These are phyloP conservation scores for Piscicola geometra DNA, from an alignment of 2,888 invertebrate species.

Conservation along the genomic window DNA sequence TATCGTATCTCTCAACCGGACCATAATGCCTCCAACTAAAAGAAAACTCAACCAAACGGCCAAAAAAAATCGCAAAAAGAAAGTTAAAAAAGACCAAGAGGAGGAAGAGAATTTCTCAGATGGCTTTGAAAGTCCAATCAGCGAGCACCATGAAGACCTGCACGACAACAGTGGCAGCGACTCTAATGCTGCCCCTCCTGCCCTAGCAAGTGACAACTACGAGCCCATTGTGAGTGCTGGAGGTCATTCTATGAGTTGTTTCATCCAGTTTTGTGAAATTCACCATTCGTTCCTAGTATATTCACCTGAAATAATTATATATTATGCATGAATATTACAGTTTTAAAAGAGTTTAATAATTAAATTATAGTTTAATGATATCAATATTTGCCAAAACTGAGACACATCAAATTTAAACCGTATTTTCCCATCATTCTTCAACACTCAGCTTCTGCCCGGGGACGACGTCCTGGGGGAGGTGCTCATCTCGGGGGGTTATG, in stretches of 20 bases:
- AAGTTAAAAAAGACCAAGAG: neutral
- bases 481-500: conserved; percentile 76
- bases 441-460: conserved; percentile 46
- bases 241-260: too few relatives aligned
- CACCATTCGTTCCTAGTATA: too few relatives aligned
- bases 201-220: neutral
- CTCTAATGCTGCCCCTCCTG: neutral
- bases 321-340: too few relatives aligned
- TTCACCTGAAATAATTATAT: too few relatives aligned
- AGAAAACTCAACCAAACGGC: neutral
- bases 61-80: conserved; percentile 1
- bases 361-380: too few relatives aligned
- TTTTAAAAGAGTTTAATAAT: too few relatives aligned
- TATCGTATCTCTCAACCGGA: neutral
- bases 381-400: too few relatives aligned
- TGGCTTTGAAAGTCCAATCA: conserved; percentile 11
- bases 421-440: too few relatives aligned
- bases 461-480: conserved; percentile 57
- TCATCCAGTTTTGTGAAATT: too few relatives aligned
- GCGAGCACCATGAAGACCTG: neutral
- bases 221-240: conserved; percentile 7
- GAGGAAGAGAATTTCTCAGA: conserved; percentile 7
- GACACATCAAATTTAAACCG: too few relatives aligned
- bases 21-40: neutral
- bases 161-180: too few relatives aligned